Base-by-base conservation (phyloP, 2,888 invertebrate species). In the Cheilosia impressa region DNA sequence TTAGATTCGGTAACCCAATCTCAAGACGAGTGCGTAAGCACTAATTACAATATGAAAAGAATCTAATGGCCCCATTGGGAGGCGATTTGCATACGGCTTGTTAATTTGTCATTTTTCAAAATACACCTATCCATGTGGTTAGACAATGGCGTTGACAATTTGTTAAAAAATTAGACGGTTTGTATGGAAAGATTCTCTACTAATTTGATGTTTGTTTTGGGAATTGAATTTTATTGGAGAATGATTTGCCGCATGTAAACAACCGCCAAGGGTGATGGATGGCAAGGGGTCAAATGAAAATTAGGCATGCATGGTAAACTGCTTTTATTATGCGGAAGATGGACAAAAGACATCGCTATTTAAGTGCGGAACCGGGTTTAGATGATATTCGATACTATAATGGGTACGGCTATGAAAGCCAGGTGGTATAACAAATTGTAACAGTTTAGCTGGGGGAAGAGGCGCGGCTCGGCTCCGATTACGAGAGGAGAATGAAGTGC, bases 11-110 rank as follows among this genome's bases (percentile, higher is more conserved):
- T 17, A 17, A 7, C 4, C 13, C 4, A 13, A 38, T 13, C 13
- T 13, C 17, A 10, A 58, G 17, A 43, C 27, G 58, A 38, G 55
- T 55, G 9, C 31, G 66, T 60, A 17, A 5, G 9, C 45, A 27
- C 73, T 63, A 57, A 83, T 83, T 83, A 73, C 60, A 79, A 83
- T 79, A 83, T 79, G 68, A 83, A 79, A 68, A 79, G 83, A 83
- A 55, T 68, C 9, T 41, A 55, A 62, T 41, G 41, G 65, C 41
- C 45, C 72, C 65, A 75, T 63, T 50, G 50, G 45, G 79, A 53
- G 69, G 31, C 65, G 53, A 53, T 60, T 75, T 62, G 58, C 58
- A 69, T 65, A 71, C 69, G 65, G 69, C 69, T 79, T 84, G 75
- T 84, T 80, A 80, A 84, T 68, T 80, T 84, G 63, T 84, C 69